Conservation (phyloP, 1,140 invertebrate genomes). For the Acromyrmex echinatior region DNA sequence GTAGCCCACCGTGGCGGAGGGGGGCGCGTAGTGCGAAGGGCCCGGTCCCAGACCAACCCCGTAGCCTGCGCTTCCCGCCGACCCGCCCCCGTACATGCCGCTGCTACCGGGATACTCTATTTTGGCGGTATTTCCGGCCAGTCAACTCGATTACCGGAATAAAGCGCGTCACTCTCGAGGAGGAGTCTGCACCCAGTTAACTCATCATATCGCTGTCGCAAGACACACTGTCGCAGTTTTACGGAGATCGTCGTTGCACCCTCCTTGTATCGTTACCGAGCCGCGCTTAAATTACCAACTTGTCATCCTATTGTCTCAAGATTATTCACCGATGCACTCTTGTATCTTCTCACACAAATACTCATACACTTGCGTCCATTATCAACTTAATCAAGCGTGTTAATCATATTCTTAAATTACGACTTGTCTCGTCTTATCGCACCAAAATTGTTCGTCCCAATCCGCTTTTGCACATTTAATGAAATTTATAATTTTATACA, state of each 20-base stretch:
- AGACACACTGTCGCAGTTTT: conserved; percentile 18
- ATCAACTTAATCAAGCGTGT: not conserved
- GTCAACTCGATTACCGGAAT: not conserved
- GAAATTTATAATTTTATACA: not conserved
- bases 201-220: not conserved
- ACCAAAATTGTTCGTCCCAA: not conserved
- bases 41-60: conserved; percentile 83
- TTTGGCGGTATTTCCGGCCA: conserved; percentile 75
- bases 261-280: conserved; percentile 5
- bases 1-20: conserved; percentile 84
- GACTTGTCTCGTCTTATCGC: not conserved
- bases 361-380: not conserved
- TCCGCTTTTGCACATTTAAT: not conserved
- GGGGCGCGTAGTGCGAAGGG: conserved; percentile 87
- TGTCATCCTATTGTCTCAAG: not conserved
- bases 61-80: conserved; percentile 81
- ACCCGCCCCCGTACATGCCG: conserved; percentile 87
- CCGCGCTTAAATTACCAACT: conserved; percentile 17
- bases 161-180: conserved; percentile 2
- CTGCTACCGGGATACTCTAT: conserved; percentile 85
- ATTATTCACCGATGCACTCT: not conserved
- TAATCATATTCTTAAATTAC: conserved; percentile 8
- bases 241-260: not conserved
- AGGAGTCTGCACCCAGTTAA: not conserved
- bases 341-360: conserved; percentile 4